These are phyloP conservation scores for Turnix velox DNA, from an alignment of 2,113 vertebrate species.

Conservation along the genomic window DNA sequence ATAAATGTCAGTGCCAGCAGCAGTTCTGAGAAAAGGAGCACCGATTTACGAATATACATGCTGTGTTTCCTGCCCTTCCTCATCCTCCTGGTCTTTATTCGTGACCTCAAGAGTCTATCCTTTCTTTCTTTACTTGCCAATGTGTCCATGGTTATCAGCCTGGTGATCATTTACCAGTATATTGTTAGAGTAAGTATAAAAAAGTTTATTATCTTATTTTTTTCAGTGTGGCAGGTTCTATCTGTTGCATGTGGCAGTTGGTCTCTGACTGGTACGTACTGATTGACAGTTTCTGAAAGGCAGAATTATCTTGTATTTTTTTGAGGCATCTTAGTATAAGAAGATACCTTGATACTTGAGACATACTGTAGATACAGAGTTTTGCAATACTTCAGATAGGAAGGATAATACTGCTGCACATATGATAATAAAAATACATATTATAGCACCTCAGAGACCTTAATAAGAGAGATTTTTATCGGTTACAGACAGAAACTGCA, in stretches of 20 bases:
- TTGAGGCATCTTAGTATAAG: neutral
- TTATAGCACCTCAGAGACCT: neutral
- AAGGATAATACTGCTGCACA: neutral
- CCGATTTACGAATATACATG: slow-evolving; percentile 85
- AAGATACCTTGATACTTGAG: neutral
- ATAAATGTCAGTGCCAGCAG: slow-evolving; percentile 43
- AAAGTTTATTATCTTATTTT: neutral
- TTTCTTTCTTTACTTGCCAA: slow-evolving; percentile 81
- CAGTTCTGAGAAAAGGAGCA: slow-evolving; percentile 53
- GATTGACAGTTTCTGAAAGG: neutral
- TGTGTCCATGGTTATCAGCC: slow-evolving; percentile 83
- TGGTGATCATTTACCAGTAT: slow-evolving; percentile 85
- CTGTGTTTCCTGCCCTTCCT: slow-evolving; percentile 82
- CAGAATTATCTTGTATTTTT: neutral
- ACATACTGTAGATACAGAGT: neutral
- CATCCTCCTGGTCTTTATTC: slow-evolving; percentile 82
- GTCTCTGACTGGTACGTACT: neutral
- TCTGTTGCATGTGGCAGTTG: neutral
- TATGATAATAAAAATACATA: neutral
- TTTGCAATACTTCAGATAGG: neutral
- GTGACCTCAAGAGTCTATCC: slow-evolving; percentile 83
- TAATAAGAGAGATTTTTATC: neutral
- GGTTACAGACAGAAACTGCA: neutral
- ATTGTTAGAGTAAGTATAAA: slow-evolving; percentile 75
- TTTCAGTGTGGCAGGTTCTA: neutral